Evolutionary conservation across 1,140 invertebrate genomes (phyloP).

Genomic region (Drosophila oshimai): DNA sequence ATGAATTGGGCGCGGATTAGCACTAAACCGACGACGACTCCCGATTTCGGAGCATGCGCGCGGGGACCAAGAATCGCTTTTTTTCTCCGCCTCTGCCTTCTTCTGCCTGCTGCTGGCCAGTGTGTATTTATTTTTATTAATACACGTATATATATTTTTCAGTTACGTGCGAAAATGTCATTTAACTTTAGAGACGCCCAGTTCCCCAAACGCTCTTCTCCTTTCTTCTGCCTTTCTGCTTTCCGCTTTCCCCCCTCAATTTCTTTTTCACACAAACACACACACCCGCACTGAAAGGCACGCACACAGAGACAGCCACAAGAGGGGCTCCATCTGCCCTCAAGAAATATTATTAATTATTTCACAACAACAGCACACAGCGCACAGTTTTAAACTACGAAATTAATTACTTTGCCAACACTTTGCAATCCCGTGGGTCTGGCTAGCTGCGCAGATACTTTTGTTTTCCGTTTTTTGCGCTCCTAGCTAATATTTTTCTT

Average conservation of each 20-base stretch:
- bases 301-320: constrained; percentile 14
- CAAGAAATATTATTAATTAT: constrained; percentile 32
- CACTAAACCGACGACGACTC: constrained; percentile 4
- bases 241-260: constrained; percentile 32
- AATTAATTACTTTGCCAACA: background rate
- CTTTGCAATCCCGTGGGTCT: constrained; percentile 7
- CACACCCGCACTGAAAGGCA: background rate
- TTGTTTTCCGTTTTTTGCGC: constrained; percentile 18
- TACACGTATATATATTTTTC: constrained; percentile 60
- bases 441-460: constrained; percentile 1
- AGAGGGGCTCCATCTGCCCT: constrained; percentile 32
- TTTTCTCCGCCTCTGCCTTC: constrained; percentile 35
- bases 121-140: constrained; percentile 65
- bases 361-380: constrained; percentile 12
- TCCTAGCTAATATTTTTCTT: constrained; percentile 24
- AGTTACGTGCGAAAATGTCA: constrained; percentile 62
- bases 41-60: constrained; percentile 44
- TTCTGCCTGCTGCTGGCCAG: constrained; percentile 45
- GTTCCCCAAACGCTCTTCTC: constrained; percentile 11
- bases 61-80: constrained; percentile 16
- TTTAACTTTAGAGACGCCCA: constrained; percentile 57
- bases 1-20: background rate
- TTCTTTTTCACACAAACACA: constrained; percentile 36
- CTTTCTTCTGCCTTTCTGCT: constrained; percentile 12
- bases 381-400: background rate